These are phyloP conservation scores for Orthonyx spaldingii DNA, from an alignment of 2,113 vertebrate species.

Conservation along the genomic window DNA sequence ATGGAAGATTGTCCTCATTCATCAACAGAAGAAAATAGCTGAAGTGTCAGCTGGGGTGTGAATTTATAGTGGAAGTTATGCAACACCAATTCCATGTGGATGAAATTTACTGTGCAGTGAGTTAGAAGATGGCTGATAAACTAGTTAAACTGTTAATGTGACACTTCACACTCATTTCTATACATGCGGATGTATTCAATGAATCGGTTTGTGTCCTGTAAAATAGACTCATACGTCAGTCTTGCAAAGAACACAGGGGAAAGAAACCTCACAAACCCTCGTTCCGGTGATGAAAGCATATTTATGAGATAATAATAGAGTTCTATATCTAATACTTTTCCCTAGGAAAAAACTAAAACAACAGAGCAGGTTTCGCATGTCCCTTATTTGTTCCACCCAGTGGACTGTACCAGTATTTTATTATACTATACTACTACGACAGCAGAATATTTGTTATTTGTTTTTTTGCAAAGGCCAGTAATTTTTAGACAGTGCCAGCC, in stretches of 20 bases:
- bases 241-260: not conserved
- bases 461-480: not conserved
- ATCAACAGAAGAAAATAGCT: not conserved
- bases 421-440: too few relatives aligned
- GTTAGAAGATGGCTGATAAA: not conserved
- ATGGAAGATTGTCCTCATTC: not conserved
- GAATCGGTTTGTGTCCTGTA: not conserved
- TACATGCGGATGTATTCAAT: not conserved
- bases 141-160: not conserved
- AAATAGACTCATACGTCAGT: not conserved
- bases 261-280: not conserved
- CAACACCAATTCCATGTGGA: not conserved
- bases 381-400: not conserved
- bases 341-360: not conserved
- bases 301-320: not conserved
- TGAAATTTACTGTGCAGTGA: not conserved
- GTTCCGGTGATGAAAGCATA: not conserved
- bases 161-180: not conserved
- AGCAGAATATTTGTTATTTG: not conserved
- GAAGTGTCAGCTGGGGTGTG: not conserved
- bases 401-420: not conserved
- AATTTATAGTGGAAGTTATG: not conserved
- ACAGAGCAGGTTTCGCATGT: fast-evolving
- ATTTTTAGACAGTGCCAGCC: not conserved
- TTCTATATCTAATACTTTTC: not conserved